Evolutionary conservation across 1,140 invertebrate species (phyloP), one percentile per base, ranked within the genome.

Genomic region (Tenebrio molitor): DNA sequence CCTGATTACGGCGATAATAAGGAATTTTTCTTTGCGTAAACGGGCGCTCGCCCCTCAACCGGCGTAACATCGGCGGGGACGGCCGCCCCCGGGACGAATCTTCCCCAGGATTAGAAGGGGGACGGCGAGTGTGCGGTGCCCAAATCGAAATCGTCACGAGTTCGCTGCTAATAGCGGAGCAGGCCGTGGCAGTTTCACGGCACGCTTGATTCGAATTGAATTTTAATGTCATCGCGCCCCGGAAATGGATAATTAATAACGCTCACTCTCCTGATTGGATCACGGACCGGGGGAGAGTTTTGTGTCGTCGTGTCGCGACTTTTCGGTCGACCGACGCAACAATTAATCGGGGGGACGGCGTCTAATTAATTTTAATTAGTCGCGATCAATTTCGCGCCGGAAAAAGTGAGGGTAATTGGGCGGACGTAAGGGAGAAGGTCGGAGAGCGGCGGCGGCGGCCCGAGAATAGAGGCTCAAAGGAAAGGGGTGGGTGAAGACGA

Each of bases 161-260:
- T 67, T 72, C 53, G 23, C 34, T 39, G 63, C 44, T 53, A 67
- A 58, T 72, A 58, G 63, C 36, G n/a, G 17, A 50, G 69, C 50
- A 44, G 70, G 62, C 33, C 42, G 70, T 67, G 70, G 65, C 62
- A 74, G 73, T 77, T 77, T 76, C 75, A 73, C 75, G 75, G 70
- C 69, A 71, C 73, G 76, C 69, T 74, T 71, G 68, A 75, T 72
- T 71, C 76, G 68, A 77, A 79, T 79, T 79, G 77, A 79, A 79
- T 77, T 79, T 79, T 79, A 79, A 79, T 79, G 77, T 79, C 76
- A 79, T 79, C 76, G 73, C 58, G 67, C 71, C 68, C 71, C 67
- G 77, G 76, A 79, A 79, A 79, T 79, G 74, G 76, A 74, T 74
- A 74, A 74, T 74, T 74, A 74, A 74, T 74, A 74, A 74, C 73